These are phyloP conservation scores for Bugulina stolonifera DNA, from an alignment of 2,888 invertebrate species.

Conservation along the genomic window DNA sequence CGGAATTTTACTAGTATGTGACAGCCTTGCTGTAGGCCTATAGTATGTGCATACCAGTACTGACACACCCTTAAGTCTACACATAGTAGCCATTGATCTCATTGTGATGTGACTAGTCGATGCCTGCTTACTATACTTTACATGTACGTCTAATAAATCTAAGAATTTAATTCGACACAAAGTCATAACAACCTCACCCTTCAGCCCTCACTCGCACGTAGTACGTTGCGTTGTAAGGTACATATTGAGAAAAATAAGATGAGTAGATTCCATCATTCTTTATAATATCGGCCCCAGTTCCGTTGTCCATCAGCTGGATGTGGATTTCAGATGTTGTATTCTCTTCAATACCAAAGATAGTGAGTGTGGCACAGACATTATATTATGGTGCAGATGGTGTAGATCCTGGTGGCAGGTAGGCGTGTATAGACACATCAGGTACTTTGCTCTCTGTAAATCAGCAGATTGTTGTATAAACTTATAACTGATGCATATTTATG, in stretches of 20 bases:
- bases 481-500: too few relatives aligned
- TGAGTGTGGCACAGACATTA: neutral
- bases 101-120: too few relatives aligned
- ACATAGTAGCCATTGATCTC: too few relatives aligned
- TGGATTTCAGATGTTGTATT: neutral
- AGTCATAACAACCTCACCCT: too few relatives aligned
- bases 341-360: neutral
- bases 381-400: neutral
- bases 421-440: slow-evolving; percentile 5
- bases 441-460: neutral
- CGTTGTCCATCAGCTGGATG: neutral
- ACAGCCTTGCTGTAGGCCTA: too few relatives aligned
- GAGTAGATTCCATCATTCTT: neutral
- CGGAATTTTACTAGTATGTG: too few relatives aligned
- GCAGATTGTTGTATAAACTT: too few relatives aligned
- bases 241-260: neutral
- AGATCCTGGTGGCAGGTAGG: neutral
- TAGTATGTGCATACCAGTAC: too few relatives aligned
- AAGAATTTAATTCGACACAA: too few relatives aligned
- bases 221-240: slow-evolving; percentile 17
- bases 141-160: too few relatives aligned
- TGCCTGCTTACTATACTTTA: too few relatives aligned
- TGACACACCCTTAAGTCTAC: too few relatives aligned
- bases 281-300: slow-evolving; percentile 11
- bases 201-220: slow-evolving; percentile 18